phyloP scores from a whole-genome alignment of 2,113 vertebrate species.

The Neodon shergylaensis region DNA sequence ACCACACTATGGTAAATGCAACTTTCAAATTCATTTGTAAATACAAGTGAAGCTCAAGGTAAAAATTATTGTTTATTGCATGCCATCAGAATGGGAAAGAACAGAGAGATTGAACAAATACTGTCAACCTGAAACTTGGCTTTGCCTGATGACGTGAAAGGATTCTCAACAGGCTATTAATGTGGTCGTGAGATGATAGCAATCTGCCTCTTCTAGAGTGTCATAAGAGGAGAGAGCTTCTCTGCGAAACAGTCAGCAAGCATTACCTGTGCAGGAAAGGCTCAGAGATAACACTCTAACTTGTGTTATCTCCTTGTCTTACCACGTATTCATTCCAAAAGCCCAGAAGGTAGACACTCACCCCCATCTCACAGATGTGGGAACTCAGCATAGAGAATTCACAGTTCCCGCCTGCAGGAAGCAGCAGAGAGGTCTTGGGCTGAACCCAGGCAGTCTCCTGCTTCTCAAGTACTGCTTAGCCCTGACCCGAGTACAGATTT shows the following conservation, averaged over 20 bases:
- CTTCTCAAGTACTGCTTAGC: background rate
- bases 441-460: background rate
- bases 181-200: background rate
- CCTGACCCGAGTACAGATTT: background rate
- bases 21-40: conserved; percentile 3
- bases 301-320: background rate
- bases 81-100: background rate
- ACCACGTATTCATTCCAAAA: background rate
- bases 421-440: background rate
- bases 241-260: background rate
- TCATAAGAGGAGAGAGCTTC: background rate
- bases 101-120: background rate
- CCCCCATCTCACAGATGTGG: background rate
- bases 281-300: background rate
- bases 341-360: background rate
- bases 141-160: background rate
- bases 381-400: background rate
- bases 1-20: conserved; percentile 4
- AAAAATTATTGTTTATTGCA: background rate
- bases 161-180: background rate
- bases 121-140: background rate
- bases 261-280: background rate
- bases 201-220: background rate
- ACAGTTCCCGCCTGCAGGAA: background rate
- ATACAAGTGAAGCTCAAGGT: background rate